A percentile compares a stretch with the other conserved stretches of the same genome.
Evolutionary conservation across 1,140 invertebrate species (phyloP).

Genomic region (Cydia pomonella): DNA sequence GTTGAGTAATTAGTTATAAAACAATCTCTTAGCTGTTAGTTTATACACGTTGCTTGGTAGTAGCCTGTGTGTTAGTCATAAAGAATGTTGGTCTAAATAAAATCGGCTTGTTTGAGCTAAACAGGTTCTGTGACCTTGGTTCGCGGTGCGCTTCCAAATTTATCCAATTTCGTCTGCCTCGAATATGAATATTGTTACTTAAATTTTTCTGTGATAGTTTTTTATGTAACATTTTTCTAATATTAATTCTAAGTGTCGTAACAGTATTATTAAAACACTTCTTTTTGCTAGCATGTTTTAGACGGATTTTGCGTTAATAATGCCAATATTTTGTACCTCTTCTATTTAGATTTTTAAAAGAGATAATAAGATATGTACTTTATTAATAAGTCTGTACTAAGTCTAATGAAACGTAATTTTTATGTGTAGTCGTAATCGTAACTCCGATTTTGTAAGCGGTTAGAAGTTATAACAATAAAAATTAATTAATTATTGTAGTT

Average conservation of each 20-base stretch:
- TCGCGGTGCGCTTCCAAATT: conserved; percentile 46
- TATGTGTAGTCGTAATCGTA: conserved; percentile 36
- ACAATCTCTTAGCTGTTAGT: neutral
- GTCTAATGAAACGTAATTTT: conserved; percentile 13
- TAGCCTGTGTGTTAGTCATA: conserved; percentile 15
- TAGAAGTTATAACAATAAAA: conserved; percentile 39
- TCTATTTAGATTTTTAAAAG: conserved; percentile 37
- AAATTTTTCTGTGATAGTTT: conserved; percentile 61
- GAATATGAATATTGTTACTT: conserved; percentile 41
- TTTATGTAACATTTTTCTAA: conserved; percentile 52
- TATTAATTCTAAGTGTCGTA: conserved; percentile 30
- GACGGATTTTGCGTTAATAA: conserved; percentile 41
- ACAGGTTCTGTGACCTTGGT: conserved; percentile 54
- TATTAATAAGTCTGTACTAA: conserved; percentile 25
- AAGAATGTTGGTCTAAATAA: conserved; percentile 8
- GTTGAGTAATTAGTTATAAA: neutral
- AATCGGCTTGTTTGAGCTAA: conserved; percentile 27
- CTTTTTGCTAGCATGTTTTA: conserved; percentile 58
- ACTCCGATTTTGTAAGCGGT: conserved; percentile 46
- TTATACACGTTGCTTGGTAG: neutral
- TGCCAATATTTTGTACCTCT: conserved; percentile 44
- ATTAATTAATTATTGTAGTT: conserved; percentile 46
- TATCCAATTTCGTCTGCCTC: conserved; percentile 38
- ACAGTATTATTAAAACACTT: conserved; percentile 53
- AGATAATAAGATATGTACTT: conserved; percentile 43